Evolutionary conservation across 2,888 invertebrate species (phyloP).

Genomic region (Notodromas monacha): DNA sequence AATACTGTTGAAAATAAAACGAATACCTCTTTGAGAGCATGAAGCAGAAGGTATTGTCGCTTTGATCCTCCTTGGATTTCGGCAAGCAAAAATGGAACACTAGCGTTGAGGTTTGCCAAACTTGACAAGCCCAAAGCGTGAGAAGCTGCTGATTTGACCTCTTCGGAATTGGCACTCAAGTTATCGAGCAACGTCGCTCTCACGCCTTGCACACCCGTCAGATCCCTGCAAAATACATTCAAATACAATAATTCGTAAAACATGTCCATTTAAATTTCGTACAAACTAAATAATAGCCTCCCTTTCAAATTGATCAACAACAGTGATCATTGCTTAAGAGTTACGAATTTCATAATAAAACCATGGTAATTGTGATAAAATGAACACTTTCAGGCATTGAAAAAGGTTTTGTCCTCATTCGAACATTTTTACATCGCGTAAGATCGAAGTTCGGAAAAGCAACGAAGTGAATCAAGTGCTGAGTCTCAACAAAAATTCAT

Average conservation of each 20-base stretch:
- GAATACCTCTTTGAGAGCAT: slow-evolving; percentile 86
- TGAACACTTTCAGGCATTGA: no score
- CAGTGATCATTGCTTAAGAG: no score
- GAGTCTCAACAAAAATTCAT: no score
- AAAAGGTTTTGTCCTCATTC: no score
- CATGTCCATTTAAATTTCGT: not conserved
- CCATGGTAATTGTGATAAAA: no score
- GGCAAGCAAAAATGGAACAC: slow-evolving; percentile 65
- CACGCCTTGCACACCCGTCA: slow-evolving; percentile 36
- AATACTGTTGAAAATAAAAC: no score
- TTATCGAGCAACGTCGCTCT: slow-evolving; percentile 28
- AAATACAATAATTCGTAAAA: slow-evolving; percentile 8
- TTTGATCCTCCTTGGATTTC: slow-evolving; percentile 82
- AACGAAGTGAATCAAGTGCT: no score
- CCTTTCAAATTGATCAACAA: no score
- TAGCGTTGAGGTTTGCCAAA: slow-evolving; percentile 70
- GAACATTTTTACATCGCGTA: no score
- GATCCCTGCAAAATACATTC: slow-evolving; percentile 35
- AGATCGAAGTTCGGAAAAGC: no score
- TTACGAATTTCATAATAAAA: no score
- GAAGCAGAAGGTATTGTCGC: slow-evolving; percentile 71
- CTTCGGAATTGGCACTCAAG: slow-evolving; percentile 67
- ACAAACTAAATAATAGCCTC: not conserved
- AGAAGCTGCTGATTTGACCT: slow-evolving; percentile 87
- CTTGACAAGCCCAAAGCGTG: slow-evolving; percentile 83